Evolutionary conservation across 2,797 vertebrate species (phyloP).

Genomic region (Peromyscus aztecus): DNA sequence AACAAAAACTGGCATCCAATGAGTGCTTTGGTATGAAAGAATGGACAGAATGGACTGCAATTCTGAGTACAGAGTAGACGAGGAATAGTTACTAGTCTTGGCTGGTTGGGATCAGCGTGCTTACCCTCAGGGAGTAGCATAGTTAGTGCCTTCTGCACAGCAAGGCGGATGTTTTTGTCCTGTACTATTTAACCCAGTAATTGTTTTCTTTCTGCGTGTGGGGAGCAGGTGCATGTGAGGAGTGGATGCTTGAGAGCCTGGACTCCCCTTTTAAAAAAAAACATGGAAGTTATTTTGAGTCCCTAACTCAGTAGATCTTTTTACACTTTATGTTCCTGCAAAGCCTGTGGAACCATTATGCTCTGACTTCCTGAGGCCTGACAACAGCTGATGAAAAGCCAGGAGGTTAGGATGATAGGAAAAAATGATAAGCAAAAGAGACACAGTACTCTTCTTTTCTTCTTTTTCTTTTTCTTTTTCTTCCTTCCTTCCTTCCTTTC

Average conservation of each 20-base stretch:
- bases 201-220: neutral
- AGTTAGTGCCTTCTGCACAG: neutral
- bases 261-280: neutral
- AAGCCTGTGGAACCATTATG: neutral
- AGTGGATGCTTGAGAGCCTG: neutral
- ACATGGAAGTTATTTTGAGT: neutral
- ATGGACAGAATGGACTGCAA: neutral
- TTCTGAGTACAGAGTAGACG: neutral
- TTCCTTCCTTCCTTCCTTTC: no score
- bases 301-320: neutral
- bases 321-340: neutral
- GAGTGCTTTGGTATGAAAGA: conserved; percentile 41
- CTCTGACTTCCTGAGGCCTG: neutral
- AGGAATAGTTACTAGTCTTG: neutral
- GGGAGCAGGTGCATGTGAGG: neutral
- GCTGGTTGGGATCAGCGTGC: neutral
- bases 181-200: neutral
- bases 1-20: conserved; percentile 4
- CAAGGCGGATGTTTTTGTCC: neutral
- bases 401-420: neutral
- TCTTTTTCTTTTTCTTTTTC: no score
- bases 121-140: neutral
- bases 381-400: neutral
- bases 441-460: neutral
- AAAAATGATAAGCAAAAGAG: conserved; percentile 18